Evolutionary conservation across 2,113 vertebrate species (phyloP), one percentile per base, ranked within the genome.

Genomic region (Atherinomorus stipes): DNA sequence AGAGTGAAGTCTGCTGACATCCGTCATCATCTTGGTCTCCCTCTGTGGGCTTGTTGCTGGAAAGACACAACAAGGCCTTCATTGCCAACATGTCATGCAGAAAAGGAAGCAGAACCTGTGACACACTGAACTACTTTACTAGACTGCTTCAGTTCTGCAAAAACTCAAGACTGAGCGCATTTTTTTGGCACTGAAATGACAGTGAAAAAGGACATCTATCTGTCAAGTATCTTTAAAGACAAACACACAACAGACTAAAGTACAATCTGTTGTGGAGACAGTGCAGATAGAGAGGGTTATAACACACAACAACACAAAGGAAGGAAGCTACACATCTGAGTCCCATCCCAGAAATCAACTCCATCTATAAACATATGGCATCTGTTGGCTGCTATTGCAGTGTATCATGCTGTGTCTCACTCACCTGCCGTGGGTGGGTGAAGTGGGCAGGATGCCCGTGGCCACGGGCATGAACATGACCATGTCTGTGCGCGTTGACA

Each of bases 1-100:
- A 18, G 74, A 74, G 59, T 59, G 60, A 45, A 62, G 75, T 81
- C 75, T 56, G 84, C 64, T 64, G 86, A 84, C 74, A 85, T 79
- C 64, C 76, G 81, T 91, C 85, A 85, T 80, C 80, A 88, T 84
- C 91, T 90, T 18, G 87, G 81, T 81, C 84, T 88, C 69, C 84
- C 83, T 87, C 86, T 74, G 73, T 91, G 89, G 85, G 87, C 42
- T 85, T 93, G 89, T 71, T 84, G 85, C 62, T 73, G 67, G 53
- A 75, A 65, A 82, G 71, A 88, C 81, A 89, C 71, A 91, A 89
- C 67, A 89, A 85, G 69, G 73, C 75, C 68, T 78, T 91, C 64
- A 86, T 77, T 89, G 70, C 77, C 70, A 50, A 80, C 68, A 56
- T 78, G 83, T 87, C 84, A 85, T 13, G 54, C 60, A 68, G 57